Evolutionary conservation across 2,888 invertebrate species (phyloP), one percentile per base, ranked within the genome.

Genomic region (Unio pictorum): DNA sequence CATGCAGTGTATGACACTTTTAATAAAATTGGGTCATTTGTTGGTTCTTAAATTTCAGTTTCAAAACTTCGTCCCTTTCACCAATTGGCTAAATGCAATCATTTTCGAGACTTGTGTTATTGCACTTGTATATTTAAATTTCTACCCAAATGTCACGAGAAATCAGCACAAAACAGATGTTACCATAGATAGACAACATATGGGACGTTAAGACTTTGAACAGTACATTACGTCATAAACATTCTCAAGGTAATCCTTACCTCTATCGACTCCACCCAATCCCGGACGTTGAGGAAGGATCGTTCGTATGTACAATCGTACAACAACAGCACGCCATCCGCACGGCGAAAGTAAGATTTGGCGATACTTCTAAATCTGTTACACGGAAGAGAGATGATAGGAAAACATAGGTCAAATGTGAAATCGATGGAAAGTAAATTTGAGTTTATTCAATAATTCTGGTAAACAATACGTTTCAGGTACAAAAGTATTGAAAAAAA

Each of bases 331-430:
- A 93, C 92, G 5, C 93, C 93, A 84, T 93, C 93, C 4, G 93
- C 93, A 67, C 93, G 89, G 4, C 93, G 90, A 85, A 93, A 93
- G 86, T 93, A 93, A 0, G 92, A 92, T 81, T 92, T 92, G 55
- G 93, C 93, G 66, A 93, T 91, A 73, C 92, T 92, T 23, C 93
- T 91, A 86, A 93, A 93, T 74, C 92, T 89, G 71, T 3, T 69
- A 60, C 58, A 61, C 28, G 58, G 71, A 67, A 63, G 26, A 59
- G 34, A 68, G 70, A 55, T 59, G 18, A 61, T 5, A 58, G n/a
- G n/a, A 23, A 26, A 58, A 58, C 26, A 58, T 20, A 20, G 8
- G 58, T 23, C 23, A 58, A 4, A 8, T 58, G 3, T 11, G 20
- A 1, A 58, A 23, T n/a, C 58, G n/a, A n/a, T 20, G 58, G 45